Evolutionary conservation across 2,797 vertebrate species (phyloP), one percentile per base, ranked within the genome.

Genomic region (Tangara arthus): DNA sequence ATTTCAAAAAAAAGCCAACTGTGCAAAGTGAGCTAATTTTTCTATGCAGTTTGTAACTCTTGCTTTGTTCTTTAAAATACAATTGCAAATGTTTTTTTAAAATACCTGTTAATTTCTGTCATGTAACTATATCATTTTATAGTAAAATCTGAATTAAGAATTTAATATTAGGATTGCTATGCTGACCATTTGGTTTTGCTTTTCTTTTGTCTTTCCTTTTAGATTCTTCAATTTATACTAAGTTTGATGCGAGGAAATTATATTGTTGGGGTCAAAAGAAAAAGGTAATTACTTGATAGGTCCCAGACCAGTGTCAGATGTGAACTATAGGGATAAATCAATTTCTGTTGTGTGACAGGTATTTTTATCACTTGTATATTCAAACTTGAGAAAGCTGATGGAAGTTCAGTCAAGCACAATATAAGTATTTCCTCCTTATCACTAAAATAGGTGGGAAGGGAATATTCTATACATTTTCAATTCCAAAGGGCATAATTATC

Each of bases 141-240:
- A 76, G 49, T 63, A 32, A 70, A 85, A 41, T 90, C 30, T 73
- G 35, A 83, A 61, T 34, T 75, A 81, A 57, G 59, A 56, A 50
- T 70, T 60, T 57, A 11, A n/a, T 52, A 12, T 77, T 75, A 66
- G 50, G n/a, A 28, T 82, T 94, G 53, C 61, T 78, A 3, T 94
- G 49, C 79, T 95, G 69, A 96, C 86, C 83, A 6, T 44, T 69
- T 83, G 30, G 15, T 9, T 77, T 78, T 52, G 81, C 35, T 11
- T 86, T 73, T 82, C 76, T 81, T 82, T 73, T 87, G n/a, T 92
- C 68, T 95, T 96, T 89, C 72, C 69, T 91, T 95, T 83, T 87
- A 98, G 97, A 95, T 97, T 84, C 93, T 98, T 71, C 97, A 97
- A 47, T 97, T 98, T 88, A 97, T 98, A 83, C 85, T 97, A 53